Evolutionary conservation across 2,888 invertebrate species (phyloP), one percentile per base, ranked within the genome.

Genomic region (Agrotis exclamationis): DNA sequence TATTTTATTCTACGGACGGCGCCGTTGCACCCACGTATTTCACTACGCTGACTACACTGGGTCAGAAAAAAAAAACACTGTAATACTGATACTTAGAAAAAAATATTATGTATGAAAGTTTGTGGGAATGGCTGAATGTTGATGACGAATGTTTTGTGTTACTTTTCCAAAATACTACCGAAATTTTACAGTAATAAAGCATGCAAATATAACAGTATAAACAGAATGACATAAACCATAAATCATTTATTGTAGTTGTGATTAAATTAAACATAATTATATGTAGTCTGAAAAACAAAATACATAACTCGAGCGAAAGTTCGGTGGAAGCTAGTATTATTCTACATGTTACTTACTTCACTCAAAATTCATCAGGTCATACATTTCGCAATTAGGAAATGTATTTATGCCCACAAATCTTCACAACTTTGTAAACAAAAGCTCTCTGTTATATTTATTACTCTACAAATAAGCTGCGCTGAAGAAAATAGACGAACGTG

Each of bases 1-100:
- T 94, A 92, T 93, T n/a, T 93, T 93, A 93, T 92, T 91, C 91
- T 90, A 89, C 88, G 86, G 78, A 85, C 87, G 92, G 93, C 92
- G 94, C 92, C 94, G 89, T 84, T 86, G 87, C 92, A 90, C 94
- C 93, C 87, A 91, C 89, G 83, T 84, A 53, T 67, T 56, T 63
- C 70, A 70, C 76, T 82, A 77, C 85, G 76, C 79, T 74, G 79
- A 72, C 80, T 71, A 70, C 85, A 85, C 87, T 86, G 84, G 87
- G 87, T 86, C 88, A 88, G 73, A 77, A 82, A 75, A 77, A 82
- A 75, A 80, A 56, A 57, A 28, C 44, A 14, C 48, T 48, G 7
- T 44, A 62, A 54, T 56, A 63, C 58, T n/a, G 64, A 51, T 47
- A 39, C 47, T 51, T 63, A 45, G 22, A 57, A 33, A 18, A 9